Base-by-base conservation (phyloP, 2,113 vertebrate species). In the Neotoma lepida region DNA sequence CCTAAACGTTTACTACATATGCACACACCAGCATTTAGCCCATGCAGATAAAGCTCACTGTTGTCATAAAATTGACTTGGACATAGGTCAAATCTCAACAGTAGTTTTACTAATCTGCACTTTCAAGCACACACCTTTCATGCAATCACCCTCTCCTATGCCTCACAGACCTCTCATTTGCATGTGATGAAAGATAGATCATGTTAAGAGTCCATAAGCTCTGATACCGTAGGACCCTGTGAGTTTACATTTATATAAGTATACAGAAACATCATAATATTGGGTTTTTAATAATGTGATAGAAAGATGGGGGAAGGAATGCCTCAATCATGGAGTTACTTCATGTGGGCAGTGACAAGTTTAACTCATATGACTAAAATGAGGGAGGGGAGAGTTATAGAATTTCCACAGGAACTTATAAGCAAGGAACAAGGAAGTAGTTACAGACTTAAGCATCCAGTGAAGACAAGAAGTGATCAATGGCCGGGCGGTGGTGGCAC, bases 291-390 rank as follows among this genome's bases (percentile, higher is more conserved):
- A 92, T 78, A 24, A 93, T 58, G 18, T 61, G 28, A 95, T 18
- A 86, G 18, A 91, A 94, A 78, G n/a, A 64, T 64, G 18, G 28
- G 4, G 10, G 5, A 63, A 44, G 9, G 30, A 76, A 3, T 76
- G 1, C 15, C n/a, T 89, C 73, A 93, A 56, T 70, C 46, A 82
- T 56, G 12, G 66, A 71, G 13, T 68, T 81, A 58, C 9, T 66
- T 81, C 44, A 14, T 63, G 73, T 73, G 71, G 15, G 26, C 13
- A 78, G 3, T n/a, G 12, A 64, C 33, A 28, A 87, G 14, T 64
- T 91, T 56, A 78, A 58, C 51, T 15, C 15, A 51, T 63, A 86
- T 41, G 41, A 95, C 70, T 84, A 81, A 94, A 93, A 70, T 51
- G 14, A 61, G 41, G 56, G 15, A 70, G 49, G 46, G 58, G 92